Percentiles rank a stretch among this genome's conserved stretches.
phyloP scores from a whole-genome alignment of 2,113 vertebrate species.

The Hucho hucho region DNA sequence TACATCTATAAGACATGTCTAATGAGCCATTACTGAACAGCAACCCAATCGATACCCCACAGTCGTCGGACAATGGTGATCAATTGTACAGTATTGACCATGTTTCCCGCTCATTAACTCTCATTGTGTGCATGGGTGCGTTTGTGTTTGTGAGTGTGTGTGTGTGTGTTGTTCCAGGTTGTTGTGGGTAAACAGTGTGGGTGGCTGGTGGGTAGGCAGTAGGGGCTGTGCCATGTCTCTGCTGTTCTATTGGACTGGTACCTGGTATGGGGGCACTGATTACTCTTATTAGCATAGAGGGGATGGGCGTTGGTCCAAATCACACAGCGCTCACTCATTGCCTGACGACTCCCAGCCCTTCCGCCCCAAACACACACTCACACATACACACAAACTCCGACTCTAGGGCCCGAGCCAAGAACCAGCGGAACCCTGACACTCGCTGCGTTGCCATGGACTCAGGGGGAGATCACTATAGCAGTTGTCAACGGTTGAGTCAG shows the following conservation, averaged over 20 bases:
- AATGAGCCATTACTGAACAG: constrained; percentile 67
- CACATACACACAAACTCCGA: constrained; percentile 27
- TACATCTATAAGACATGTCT: constrained; percentile 52
- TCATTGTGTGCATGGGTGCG: constrained; percentile 32
- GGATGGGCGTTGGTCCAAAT: constrained; percentile 92
- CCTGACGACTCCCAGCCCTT: not conserved
- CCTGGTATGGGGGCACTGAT: constrained; percentile 97
- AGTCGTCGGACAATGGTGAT: constrained; percentile 69
- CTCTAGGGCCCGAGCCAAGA: constrained; percentile 76
- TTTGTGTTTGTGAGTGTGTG: constrained; percentile 22
- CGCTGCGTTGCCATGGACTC: constrained; percentile 86
- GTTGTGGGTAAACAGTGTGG: constrained; percentile 77
- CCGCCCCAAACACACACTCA: constrained; percentile 76
- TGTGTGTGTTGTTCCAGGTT: constrained; percentile 15
- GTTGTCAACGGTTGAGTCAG: constrained; percentile 86
- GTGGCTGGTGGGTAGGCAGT: constrained; percentile 62
- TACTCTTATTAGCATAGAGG: constrained; percentile 96
- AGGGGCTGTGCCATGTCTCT: constrained; percentile 80
- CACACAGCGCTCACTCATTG: constrained; percentile 79
- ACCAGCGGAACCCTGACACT: constrained; percentile 88
- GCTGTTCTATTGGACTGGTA: constrained; percentile 87
- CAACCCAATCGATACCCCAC: constrained; percentile 65
- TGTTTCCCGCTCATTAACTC: constrained; percentile 69
- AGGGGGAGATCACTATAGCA: constrained; percentile 90
- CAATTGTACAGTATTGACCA: constrained; percentile 70